These are phyloP conservation scores for Mystacides longicornis DNA, from an alignment of 2,888 invertebrate species.

Conservation along the genomic window DNA sequence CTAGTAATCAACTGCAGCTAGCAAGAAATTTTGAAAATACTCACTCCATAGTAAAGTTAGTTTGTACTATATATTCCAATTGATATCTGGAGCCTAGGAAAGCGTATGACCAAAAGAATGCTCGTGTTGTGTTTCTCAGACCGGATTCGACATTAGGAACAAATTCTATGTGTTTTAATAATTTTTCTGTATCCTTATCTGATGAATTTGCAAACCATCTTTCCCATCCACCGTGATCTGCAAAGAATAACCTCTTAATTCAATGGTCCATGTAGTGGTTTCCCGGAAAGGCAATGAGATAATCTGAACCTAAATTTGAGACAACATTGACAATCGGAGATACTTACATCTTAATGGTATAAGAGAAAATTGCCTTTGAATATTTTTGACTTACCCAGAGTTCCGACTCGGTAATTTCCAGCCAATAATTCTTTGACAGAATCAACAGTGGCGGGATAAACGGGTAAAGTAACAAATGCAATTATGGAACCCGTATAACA, in stretches of 20 bases:
- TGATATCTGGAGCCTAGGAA: constrained; percentile 67
- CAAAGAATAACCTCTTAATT: no score
- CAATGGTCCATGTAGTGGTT: no score
- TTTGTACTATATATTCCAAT: constrained; percentile 63
- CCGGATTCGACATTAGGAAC: constrained; percentile 61
- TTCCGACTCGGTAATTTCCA: constrained; percentile 64
- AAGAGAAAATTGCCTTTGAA: no score
- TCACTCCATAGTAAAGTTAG: constrained; percentile 60
- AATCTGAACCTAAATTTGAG: no score
- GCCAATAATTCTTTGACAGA: constrained; percentile 57
- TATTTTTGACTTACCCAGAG: constrained; percentile 48
- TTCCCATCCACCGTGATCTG: constrained; percentile 71
- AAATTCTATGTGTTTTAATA: constrained; percentile 60
- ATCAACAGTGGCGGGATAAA: constrained; percentile 68
- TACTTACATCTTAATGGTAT: no score
- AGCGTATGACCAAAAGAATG: constrained; percentile 72
- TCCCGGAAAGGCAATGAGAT: no score
- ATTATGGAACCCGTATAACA: constrained; percentile 81
- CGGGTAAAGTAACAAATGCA: constrained; percentile 72
- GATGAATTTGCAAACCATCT: constrained; percentile 64
- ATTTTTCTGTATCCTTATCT: constrained; percentile 52
- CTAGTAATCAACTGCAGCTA: background rate
- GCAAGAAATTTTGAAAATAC: constrained; percentile 17
- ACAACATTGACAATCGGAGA: no score
- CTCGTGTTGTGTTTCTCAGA: constrained; percentile 63